Percentiles rank a stretch among this genome's conserved stretches.
Conservation (phyloP, 2,797 vertebrate genomes). For the Acanthis flammea region DNA sequence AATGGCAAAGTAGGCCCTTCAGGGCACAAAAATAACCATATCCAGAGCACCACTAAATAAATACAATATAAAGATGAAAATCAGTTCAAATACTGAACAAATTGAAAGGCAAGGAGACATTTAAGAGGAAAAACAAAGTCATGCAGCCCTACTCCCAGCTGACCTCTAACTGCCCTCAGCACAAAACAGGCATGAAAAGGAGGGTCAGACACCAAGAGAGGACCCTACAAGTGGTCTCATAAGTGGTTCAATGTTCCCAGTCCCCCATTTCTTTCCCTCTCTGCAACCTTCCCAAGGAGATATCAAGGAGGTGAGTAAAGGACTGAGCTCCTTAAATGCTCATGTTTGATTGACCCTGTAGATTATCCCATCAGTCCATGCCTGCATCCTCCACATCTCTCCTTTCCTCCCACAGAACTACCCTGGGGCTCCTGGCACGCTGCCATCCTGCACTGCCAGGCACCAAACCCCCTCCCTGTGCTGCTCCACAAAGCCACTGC, state of each 20-base stretch:
- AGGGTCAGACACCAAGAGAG: not conserved
- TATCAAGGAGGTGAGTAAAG: not conserved
- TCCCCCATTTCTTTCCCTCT: not conserved
- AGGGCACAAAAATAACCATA: slow-evolving; percentile 20
- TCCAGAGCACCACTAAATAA: slow-evolving; percentile 4
- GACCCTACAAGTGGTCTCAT: not conserved
- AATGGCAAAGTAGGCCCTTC: not conserved
- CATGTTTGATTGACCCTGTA: rapidly evolving
- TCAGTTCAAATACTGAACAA: slow-evolving; percentile 16
- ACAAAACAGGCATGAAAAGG: not conserved
- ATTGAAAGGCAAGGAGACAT: slow-evolving; percentile 8
- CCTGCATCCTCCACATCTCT: not conserved
- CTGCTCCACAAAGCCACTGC: not conserved
- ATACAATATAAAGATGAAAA: slow-evolving; percentile 8
- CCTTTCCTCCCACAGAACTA: not conserved
- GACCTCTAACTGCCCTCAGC: not conserved
- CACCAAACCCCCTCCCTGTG: not conserved
- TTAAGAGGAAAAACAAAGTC: slow-evolving; percentile 6
- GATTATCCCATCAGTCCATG: not conserved
- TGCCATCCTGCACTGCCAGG: not conserved
- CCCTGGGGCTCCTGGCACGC: rapidly evolving
- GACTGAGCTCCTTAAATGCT: not conserved
- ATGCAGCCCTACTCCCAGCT: not conserved
- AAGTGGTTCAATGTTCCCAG: not conserved
- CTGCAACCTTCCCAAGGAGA: not conserved